Conservation (phyloP, 2,113 vertebrate genomes). For the Hucho hucho region DNA sequence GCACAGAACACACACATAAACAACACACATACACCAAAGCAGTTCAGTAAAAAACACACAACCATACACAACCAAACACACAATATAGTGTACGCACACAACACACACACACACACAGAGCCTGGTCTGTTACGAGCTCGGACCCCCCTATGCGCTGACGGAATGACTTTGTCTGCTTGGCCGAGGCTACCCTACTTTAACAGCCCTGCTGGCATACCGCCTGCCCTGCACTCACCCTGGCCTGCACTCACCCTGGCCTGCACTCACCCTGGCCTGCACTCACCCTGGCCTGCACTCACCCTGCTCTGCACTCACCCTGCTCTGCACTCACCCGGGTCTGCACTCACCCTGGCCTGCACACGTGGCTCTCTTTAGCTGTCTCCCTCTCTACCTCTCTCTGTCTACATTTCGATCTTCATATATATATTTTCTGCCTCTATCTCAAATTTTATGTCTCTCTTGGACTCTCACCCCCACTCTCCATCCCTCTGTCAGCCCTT, state of each 20-base stretch:
- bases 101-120: no score
- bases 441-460: neutral
- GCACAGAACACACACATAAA: constrained; percentile 7
- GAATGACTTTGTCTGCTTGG: constrained; percentile 54
- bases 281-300: constrained; percentile 48
- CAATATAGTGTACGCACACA: neutral
- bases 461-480: no score
- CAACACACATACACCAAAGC: neutral
- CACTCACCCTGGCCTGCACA: constrained; percentile 52
- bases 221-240: constrained; percentile 44
- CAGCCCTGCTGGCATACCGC: constrained; percentile 41
- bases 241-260: constrained; percentile 45
- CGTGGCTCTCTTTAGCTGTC: constrained; percentile 36
- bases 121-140: neutral
- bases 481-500: no score
- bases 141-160: constrained; percentile 20
- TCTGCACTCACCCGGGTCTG: constrained; percentile 45
- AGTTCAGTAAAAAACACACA: neutral
- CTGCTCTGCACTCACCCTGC: constrained; percentile 45
- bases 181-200: constrained; percentile 64
- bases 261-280: constrained; percentile 45
- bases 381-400: neutral
- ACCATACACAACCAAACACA: neutral
- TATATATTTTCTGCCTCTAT: neutral
- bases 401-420: neutral